A percentile compares a stretch with the other conserved stretches of the same genome.
Conservation (phyloP, 2,888 invertebrate species). For the Leptarthrus brevirostris region DNA sequence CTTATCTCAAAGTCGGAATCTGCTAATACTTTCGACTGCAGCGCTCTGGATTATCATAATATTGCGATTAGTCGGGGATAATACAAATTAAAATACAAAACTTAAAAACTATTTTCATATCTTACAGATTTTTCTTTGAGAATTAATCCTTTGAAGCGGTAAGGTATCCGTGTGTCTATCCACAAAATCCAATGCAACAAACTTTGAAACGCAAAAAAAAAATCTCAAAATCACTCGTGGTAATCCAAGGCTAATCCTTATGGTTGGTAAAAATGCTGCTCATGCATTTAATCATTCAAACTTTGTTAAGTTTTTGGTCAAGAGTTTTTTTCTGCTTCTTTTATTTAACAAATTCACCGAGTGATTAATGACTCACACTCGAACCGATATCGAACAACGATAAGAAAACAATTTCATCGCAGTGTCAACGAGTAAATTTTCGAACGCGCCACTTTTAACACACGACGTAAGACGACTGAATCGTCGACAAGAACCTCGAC, state of each 20-base stretch:
- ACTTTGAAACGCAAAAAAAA: background rate
- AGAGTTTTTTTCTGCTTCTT: too few relatives aligned
- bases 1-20: conserved; percentile 16
- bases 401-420: conserved; percentile 14
- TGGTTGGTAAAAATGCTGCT: background rate
- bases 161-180: conserved; percentile 16
- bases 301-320: too few relatives aligned
- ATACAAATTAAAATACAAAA: too few relatives aligned
- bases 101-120: too few relatives aligned
- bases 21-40: conserved; percentile 9
- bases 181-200: background rate
- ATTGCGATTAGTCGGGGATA: too few relatives aligned
- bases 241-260: conserved; percentile 30
- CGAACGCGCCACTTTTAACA: conserved; percentile 12
- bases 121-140: conserved; percentile 21
- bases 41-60: too few relatives aligned
- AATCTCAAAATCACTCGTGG: conserved; percentile 1
- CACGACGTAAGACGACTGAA: conserved; percentile 30
- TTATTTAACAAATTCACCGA: background rate
- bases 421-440: background rate
- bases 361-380: conserved; percentile 29
- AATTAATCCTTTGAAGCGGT: background rate
- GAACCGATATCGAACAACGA: conserved; percentile 4
- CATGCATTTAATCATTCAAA: background rate
- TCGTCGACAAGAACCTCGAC: background rate